phyloP scores from a whole-genome alignment of 2,113 vertebrate genomes.

The Seriola rivoliana region DNA sequence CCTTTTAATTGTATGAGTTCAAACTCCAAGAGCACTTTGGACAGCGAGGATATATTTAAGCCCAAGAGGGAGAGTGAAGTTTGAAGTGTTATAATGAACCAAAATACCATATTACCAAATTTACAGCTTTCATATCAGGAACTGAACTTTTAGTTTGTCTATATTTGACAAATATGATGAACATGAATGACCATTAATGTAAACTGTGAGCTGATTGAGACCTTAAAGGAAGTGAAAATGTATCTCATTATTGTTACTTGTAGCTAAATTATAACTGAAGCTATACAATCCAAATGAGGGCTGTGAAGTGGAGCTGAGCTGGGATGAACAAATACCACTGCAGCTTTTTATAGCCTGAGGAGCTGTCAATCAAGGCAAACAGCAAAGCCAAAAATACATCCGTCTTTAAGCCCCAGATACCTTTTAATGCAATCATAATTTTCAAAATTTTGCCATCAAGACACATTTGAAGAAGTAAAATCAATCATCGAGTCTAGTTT shows the following conservation, averaged over 20 bases:
- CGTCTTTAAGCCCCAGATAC: neutral
- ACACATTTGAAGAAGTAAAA: neutral
- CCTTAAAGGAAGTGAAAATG: neutral
- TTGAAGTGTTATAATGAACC: neutral
- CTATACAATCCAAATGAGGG: constrained; percentile 19
- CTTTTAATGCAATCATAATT: neutral
- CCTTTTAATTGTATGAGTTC: neutral
- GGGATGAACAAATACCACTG: constrained; percentile 39
- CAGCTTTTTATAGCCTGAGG: constrained; percentile 36
- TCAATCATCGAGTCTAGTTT: neutral
- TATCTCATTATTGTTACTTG: neutral
- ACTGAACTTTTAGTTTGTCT: neutral
- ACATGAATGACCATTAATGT: neutral
- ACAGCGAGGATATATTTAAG: neutral
- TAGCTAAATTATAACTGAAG: constrained; percentile 2
- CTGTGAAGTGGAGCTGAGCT: constrained; percentile 37
- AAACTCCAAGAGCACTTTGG: neutral
- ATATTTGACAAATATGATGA: neutral
- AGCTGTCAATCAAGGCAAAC: constrained; percentile 50
- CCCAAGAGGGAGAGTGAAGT: neutral
- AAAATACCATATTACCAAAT: neutral
- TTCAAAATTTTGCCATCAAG: neutral
- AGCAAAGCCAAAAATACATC: constrained; percentile 6
- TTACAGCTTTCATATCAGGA: neutral
- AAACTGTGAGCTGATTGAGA: neutral